Evolutionary conservation across 2,888 invertebrate genomes (phyloP).

Genomic region (Callosobruchus maculatus): DNA sequence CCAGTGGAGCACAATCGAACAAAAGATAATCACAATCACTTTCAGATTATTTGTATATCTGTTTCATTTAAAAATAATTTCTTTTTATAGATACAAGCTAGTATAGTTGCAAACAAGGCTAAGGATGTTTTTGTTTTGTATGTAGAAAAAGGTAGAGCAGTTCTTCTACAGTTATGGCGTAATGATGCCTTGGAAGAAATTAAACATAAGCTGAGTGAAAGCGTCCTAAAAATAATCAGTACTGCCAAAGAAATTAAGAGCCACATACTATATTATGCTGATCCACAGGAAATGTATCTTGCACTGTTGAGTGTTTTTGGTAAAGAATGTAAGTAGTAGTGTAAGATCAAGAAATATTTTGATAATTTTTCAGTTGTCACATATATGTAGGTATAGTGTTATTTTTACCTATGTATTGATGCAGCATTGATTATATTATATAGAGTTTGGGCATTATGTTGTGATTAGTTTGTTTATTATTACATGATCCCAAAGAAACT

Average conservation of each 20-base stretch:
- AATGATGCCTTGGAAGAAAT: constrained; percentile 31
- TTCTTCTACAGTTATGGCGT: constrained; percentile 31
- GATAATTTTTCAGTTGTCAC: no score
- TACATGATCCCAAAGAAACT: no score
- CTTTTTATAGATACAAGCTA: constrained; percentile 37
- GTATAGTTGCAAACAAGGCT: constrained; percentile 35
- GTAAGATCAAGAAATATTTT: no score
- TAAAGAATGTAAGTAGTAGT: constrained; percentile 38
- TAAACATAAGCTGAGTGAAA: constrained; percentile 28
- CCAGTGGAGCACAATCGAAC: no score
- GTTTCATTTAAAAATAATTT: not conserved
- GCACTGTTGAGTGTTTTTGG: constrained; percentile 32
- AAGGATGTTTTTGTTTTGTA: constrained; percentile 36
- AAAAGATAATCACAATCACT: no score
- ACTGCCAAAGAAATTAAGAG: constrained; percentile 29
- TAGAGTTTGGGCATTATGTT: no score
- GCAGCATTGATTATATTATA: no score
- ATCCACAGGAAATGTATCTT: constrained; percentile 34
- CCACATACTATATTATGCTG: constrained; percentile 24
- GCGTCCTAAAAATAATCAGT: constrained; percentile 27
- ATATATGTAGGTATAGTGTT: no score
- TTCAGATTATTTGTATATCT: not conserved
- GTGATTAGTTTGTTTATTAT: no score
- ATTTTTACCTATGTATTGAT: no score
- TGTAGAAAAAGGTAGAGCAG: constrained; percentile 31